Evolutionary conservation across 1,140 invertebrate genomes (phyloP).

Genomic region (Hyles euphorbiae): DNA sequence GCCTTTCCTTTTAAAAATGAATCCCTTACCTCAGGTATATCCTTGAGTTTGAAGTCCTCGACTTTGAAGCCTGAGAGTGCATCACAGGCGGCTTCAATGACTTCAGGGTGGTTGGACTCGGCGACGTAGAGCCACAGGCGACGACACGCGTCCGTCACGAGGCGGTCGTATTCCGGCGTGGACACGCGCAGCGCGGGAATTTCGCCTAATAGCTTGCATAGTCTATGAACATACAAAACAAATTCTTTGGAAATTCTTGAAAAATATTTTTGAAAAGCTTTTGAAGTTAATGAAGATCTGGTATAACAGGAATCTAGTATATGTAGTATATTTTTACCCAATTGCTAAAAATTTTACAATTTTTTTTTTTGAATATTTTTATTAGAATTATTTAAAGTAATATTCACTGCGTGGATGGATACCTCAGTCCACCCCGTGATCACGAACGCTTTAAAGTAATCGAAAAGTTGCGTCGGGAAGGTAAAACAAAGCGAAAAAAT

Average conservation of each 20-base stretch:
- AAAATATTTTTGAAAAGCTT: neutral
- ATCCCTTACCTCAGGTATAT: constrained; percentile 45
- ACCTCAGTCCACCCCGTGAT: too few relatives aligned
- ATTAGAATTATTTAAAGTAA: too few relatives aligned
- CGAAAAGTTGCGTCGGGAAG: too few relatives aligned
- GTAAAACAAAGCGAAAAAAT: too few relatives aligned
- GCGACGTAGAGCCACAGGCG: constrained; percentile 74
- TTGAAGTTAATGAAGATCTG: too few relatives aligned
- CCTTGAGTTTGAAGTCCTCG: constrained; percentile 57
- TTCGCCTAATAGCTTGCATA: constrained; percentile 71
- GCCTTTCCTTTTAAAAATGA: too few relatives aligned
- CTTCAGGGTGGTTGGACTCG: constrained; percentile 30
- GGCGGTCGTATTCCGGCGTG: constrained; percentile 63
- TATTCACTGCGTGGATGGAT: too few relatives aligned
- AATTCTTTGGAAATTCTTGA: neutral
- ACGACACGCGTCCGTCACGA: constrained; percentile 63
- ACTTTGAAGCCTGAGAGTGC: constrained; percentile 73
- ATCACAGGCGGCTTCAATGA: constrained; percentile 74
- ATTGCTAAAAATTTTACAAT: too few relatives aligned
- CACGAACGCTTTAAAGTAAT: too few relatives aligned
- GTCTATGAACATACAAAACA: constrained; percentile 34
- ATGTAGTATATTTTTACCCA: too few relatives aligned
- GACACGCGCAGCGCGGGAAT: constrained; percentile 58
- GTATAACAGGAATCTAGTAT: too few relatives aligned
- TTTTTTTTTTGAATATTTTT: too few relatives aligned